Evolutionary conservation across 2,113 vertebrate species (phyloP).

Genomic region (Anhinga rufa): DNA sequence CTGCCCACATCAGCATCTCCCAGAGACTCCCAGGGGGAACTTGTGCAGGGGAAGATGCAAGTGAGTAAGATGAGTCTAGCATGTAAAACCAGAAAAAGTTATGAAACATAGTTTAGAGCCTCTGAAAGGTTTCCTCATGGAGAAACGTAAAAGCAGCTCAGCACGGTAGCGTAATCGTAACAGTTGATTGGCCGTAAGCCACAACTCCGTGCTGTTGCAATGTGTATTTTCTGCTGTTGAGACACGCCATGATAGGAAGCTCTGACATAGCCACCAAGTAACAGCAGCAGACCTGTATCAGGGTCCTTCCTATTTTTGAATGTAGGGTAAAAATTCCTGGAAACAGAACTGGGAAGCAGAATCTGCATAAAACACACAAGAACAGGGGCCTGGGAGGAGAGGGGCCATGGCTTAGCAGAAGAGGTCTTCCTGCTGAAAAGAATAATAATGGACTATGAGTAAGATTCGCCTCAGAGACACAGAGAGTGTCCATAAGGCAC

Average conservation of each 20-base stretch:
- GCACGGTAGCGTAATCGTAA: background rate
- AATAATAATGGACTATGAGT: background rate
- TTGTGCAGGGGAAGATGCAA: background rate
- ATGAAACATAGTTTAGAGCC: slow-evolving; percentile 35
- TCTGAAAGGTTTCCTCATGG: slow-evolving; percentile 28
- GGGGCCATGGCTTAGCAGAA: background rate
- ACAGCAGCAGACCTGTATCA: background rate
- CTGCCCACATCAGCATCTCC: background rate
- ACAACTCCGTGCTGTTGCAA: slow-evolving; percentile 36
- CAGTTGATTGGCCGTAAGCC: slow-evolving; percentile 50
- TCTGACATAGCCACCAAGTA: slow-evolving; percentile 2
- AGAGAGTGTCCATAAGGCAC: background rate
- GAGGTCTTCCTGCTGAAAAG: background rate
- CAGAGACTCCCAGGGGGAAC: background rate
- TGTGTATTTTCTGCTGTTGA: slow-evolving; percentile 35
- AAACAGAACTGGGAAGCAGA: background rate
- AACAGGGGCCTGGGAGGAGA: background rate
- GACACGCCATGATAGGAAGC: slow-evolving; percentile 36
- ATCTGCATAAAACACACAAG: background rate
- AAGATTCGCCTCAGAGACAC: background rate
- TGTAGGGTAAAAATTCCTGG: background rate
- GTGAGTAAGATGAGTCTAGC: background rate
- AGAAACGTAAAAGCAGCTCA: background rate
- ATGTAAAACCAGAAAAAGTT: slow-evolving; percentile 38
- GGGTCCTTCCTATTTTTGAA: background rate